Evolutionary conservation across 2,113 vertebrate genomes (phyloP), one percentile per base, ranked within the genome.

Genomic region (Montifringilla adamsi): DNA sequence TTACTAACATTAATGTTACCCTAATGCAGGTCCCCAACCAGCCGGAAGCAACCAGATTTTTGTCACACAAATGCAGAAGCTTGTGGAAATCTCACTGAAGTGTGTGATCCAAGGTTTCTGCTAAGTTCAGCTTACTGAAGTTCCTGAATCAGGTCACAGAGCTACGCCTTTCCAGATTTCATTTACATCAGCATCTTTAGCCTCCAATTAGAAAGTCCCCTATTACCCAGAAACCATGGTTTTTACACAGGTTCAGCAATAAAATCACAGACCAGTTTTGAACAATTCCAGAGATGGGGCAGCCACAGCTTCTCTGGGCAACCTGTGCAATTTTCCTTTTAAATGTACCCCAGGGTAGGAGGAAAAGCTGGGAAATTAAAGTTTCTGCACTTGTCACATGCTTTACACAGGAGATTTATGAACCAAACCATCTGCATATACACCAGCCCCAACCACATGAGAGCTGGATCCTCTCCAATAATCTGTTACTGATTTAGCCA

Each of bases 1-100:
- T 37, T 15, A 4, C 2, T 6, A 28, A 7, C 28, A 30, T 4
- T 3, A 11, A 3, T 15, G 7, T 53, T 26, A 35, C 28, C 16
- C 30, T 30, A 16, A 15, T 11, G 22, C n/a, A 10, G 10, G 28
- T 72, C 47, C 77, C 53, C 62, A 50, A 0, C 17, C 15, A 67
- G n/a, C 30, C 75, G 60, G 41, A 30, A 43, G 6, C 39, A 60
- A 16, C 35, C 24, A 19, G 3, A 11, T 19, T 76, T 58, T 46
- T 62, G 52, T 63, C 78, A 41, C 39, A 41, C 21, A 44, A 37
- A 44, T 7, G 16, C 50, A 84, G 70, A 75, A 31, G 43, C 10
- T 52, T 20, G 30, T 22, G 35, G 14, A 37, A 75, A 17, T 52
- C 35, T 60, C 86, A 47, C 30, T 20, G 4, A 15, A 37, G 8